phyloP scores from a whole-genome alignment of 2,888 invertebrate species.

The Ectobius pallidus region DNA sequence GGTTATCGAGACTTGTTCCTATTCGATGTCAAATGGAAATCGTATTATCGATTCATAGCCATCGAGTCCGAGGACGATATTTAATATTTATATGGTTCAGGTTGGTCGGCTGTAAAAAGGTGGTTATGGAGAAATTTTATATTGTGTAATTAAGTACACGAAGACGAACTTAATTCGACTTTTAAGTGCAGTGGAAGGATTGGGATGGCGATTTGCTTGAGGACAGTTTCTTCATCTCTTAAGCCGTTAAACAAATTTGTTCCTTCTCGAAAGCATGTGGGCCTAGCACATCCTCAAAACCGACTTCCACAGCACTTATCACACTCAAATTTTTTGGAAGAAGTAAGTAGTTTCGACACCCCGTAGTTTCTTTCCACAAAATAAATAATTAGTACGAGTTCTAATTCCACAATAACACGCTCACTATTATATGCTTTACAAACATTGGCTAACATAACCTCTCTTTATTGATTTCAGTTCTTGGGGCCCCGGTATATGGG shows the following conservation, averaged over 20 bases:
- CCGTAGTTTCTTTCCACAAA: no score
- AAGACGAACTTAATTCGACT: background rate
- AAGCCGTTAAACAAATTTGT: slow-evolving; percentile 61
- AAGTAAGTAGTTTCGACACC: slow-evolving; percentile 58
- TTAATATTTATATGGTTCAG: no score
- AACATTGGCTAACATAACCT: no score
- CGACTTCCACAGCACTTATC: slow-evolving; percentile 55
- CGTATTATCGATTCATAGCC: no score
- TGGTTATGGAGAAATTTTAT: background rate
- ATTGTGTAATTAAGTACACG: background rate
- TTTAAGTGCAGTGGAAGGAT: background rate
- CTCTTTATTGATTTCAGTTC: background rate
- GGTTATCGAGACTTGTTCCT: no score
- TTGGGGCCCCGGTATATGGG: background rate
- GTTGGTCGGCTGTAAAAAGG: background rate
- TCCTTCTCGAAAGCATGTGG: slow-evolving; percentile 60
- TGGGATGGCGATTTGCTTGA: slow-evolving; percentile 63
- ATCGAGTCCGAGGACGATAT: no score
- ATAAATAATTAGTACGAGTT: no score
- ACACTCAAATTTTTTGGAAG: slow-evolving; percentile 60
- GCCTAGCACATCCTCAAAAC: slow-evolving; percentile 56
- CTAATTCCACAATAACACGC: no score
- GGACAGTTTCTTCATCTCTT: slow-evolving; percentile 63
- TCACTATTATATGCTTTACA: no score
- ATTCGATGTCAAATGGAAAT: no score